phyloP scores from a whole-genome alignment of 64 coral and sea anemone species.

The Montipora capricornis region DNA sequence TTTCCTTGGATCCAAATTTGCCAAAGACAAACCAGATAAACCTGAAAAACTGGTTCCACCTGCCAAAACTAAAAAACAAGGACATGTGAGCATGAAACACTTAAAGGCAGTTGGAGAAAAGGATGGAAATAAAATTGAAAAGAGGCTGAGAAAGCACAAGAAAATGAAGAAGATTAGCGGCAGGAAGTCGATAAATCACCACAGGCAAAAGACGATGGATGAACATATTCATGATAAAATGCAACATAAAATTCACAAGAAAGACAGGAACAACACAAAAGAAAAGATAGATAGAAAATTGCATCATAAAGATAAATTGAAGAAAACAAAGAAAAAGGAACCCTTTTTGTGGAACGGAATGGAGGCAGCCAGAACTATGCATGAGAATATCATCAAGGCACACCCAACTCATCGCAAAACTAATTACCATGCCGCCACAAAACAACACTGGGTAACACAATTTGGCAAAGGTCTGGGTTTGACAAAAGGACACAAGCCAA shows the following conservation, averaged over 20 bases:
- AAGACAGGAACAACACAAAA: neutral
- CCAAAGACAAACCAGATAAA: neutral
- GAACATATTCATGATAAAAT: neutral
- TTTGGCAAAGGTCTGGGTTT: neutral
- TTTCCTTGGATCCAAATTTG: neutral
- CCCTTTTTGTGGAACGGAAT: neutral
- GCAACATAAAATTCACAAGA: neutral
- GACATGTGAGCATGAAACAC: neutral
- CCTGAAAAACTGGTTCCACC: neutral
- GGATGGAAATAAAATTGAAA: neutral
- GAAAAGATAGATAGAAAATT: neutral
- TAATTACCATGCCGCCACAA: neutral
- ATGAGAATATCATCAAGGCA: neutral
- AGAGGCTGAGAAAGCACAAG: neutral
- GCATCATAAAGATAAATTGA: neutral
- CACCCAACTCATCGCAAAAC: neutral
- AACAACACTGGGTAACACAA: constrained; percentile 12
- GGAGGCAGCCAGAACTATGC: neutral
- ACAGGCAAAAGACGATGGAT: neutral
- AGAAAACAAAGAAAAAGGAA: neutral
- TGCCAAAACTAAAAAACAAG: neutral
- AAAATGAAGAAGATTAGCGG: neutral
- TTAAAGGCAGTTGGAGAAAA: neutral
- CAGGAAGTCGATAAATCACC: neutral
- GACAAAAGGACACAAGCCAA: neutral